Percentiles rank a stretch among this genome's conserved stretches.
phyloP scores from a whole-genome alignment of 2,888 invertebrate species.

The Gibbula magus region DNA sequence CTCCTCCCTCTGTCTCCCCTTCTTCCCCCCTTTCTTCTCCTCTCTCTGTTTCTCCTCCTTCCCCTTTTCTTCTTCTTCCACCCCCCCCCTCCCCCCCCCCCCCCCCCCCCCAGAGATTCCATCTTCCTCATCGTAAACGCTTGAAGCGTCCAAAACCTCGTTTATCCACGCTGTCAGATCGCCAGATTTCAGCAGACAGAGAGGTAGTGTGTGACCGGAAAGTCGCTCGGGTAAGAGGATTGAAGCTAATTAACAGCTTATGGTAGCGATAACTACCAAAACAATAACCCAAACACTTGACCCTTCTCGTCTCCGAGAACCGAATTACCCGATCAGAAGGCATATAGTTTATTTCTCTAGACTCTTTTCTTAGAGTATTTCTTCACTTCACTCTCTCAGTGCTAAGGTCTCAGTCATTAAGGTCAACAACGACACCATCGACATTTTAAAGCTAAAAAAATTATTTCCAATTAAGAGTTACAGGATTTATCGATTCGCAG shows the following conservation, averaged over 20 bases:
- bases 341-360: too few species aligned
- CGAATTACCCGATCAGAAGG: too few species aligned
- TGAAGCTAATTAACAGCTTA: constrained; percentile 1
- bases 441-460: too few species aligned
- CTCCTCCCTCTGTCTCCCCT: not conserved
- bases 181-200: not conserved
- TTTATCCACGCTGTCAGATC: not conserved
- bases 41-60: not conserved
- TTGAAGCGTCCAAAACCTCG: not conserved
- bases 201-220: not conserved
- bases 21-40: not conserved
- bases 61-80: not conserved
- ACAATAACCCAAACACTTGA: constrained; percentile 1
- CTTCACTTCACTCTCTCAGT: too few species aligned
- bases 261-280: constrained; percentile 9
- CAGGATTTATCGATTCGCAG: too few species aligned
- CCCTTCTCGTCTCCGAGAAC: not conserved
- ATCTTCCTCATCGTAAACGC: not conserved
- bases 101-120: not conserved
- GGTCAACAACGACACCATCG: too few species aligned
- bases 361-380: too few species aligned
- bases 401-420: too few species aligned
- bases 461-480: too few species aligned
- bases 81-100: not conserved
- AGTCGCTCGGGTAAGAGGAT: not conserved